phyloP scores from a whole-genome alignment of 2,888 invertebrate species.

The Tenthredo distinguenda region DNA sequence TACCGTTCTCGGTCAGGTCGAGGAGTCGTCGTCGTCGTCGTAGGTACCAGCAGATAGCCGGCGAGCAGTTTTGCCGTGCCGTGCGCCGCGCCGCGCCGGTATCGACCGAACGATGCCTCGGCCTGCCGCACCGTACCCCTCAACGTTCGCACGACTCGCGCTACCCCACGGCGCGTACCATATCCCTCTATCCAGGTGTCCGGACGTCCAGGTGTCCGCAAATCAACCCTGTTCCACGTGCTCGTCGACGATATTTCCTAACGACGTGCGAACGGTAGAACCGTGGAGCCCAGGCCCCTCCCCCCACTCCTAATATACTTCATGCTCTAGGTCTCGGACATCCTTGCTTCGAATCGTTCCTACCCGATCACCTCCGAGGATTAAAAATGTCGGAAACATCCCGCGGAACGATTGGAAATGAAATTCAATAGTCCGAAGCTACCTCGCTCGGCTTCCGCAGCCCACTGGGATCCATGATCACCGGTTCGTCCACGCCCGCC shows the following conservation, averaged over 20 bases:
- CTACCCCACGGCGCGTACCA: conserved; percentile 22
- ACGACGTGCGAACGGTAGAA: not conserved
- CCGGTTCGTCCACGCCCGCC: not conserved
- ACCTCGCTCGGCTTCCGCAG: not conserved
- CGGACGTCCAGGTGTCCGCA: conserved; percentile 18
- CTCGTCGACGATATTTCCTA: not conserved
- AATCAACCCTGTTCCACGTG: conserved; percentile 37
- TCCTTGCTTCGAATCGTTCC: not conserved
- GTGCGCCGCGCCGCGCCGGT: conserved; percentile 34
- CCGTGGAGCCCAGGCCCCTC: not conserved
- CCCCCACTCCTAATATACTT: not conserved
- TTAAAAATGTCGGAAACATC: not conserved
- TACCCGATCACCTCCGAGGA: not conserved
- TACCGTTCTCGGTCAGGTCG: conserved; percentile 11
- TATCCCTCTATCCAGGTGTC: conserved; percentile 6
- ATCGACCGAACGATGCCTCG: conserved; percentile 40
- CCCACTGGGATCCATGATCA: not conserved
- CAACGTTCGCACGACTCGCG: not conserved
- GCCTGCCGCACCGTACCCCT: conserved; percentile 25
- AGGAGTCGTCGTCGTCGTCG: conserved; percentile 23
- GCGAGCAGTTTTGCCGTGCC: not conserved
- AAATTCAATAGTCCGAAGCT: not conserved
- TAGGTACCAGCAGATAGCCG: not conserved
- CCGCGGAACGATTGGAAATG: not conserved
- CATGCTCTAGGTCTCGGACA: not conserved